These are phyloP conservation scores for Hypotaenidia okinawae DNA, from an alignment of 2,797 vertebrate genomes.

Conservation along the genomic window DNA sequence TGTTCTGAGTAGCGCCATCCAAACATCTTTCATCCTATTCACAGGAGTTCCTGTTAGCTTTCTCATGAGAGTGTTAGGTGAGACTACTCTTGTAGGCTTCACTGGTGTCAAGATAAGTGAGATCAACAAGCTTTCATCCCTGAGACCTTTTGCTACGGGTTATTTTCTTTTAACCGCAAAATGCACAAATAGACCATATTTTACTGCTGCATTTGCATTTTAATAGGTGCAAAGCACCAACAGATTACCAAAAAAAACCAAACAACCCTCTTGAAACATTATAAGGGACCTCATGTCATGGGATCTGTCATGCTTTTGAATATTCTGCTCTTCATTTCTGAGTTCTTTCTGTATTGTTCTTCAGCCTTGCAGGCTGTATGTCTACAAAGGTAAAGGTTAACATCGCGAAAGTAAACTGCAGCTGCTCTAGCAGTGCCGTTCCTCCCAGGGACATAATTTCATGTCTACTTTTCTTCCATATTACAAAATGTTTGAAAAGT, in stretches of 20 bases:
- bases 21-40: background rate
- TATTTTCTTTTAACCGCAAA: background rate
- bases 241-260: background rate
- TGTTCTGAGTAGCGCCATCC: background rate
- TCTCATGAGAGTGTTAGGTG: background rate
- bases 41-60: background rate
- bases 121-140: background rate
- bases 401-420: background rate
- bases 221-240: background rate
- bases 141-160: background rate
- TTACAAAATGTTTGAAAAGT: background rate
- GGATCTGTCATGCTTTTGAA: background rate
- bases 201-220: background rate
- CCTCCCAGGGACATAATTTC: background rate
- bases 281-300: background rate
- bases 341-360: background rate
- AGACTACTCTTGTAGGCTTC: background rate
- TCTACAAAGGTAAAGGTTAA: background rate
- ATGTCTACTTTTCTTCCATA: background rate
- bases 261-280: background rate
- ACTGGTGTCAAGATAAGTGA: background rate
- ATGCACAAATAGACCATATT: background rate
- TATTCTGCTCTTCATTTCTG: background rate
- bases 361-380: background rate
- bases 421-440: background rate